These are phyloP conservation scores for Callithrix jacchus DNA, from an alignment of 2,113 vertebrate species.

Conservation along the genomic window DNA sequence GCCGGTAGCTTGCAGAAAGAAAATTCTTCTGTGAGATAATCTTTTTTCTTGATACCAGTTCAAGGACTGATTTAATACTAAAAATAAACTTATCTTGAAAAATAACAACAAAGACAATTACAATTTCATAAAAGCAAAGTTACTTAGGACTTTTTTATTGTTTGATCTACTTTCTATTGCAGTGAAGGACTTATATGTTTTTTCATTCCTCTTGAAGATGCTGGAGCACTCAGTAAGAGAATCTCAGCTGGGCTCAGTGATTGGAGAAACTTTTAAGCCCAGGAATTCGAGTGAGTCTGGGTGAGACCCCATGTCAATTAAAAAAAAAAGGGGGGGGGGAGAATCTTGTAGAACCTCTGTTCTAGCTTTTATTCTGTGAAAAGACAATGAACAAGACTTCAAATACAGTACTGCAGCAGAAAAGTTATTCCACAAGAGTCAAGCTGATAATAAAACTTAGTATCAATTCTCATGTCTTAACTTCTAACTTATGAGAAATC, in stretches of 20 bases:
- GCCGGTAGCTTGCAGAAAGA: not conserved
- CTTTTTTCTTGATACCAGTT: not conserved
- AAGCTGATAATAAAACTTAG: not conserved
- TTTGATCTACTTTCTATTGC: not conserved
- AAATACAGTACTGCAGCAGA: not conserved
- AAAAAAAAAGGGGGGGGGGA: too few species aligned
- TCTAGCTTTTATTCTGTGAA: not conserved
- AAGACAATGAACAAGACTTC: not conserved
- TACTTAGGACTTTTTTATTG: not conserved
- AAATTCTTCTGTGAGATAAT: not conserved
- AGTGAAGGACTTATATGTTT: not conserved
- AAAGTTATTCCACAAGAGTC: not conserved
- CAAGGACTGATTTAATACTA: not conserved
- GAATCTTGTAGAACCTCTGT: not conserved
- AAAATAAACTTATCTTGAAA: constrained; percentile 1
- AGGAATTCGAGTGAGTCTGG: too few species aligned
- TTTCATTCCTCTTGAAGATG: not conserved
- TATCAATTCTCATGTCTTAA: not conserved
- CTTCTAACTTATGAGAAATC: not conserved
- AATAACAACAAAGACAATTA: not conserved
- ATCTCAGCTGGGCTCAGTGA: not conserved
- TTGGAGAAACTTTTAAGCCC: too few species aligned
- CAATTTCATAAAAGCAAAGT: constrained; percentile 5
- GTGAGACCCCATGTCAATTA: too few species aligned
- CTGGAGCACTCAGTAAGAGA: not conserved